Base-by-base conservation (phyloP, 2,113 vertebrate genomes). In the Scytalopus superciliaris region DNA sequence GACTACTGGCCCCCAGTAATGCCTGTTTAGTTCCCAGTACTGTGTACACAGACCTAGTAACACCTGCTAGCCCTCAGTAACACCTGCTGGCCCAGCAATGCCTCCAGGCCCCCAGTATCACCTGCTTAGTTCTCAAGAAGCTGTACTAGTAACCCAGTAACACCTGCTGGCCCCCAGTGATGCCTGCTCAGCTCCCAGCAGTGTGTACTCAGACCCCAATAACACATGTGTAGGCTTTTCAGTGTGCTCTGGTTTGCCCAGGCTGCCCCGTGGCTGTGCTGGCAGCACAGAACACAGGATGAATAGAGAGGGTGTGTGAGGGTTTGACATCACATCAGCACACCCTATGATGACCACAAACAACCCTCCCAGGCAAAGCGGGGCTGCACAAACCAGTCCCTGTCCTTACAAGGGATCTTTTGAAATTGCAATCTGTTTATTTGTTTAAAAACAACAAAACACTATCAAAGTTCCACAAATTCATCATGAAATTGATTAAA, bases 401-500 rank as follows among this genome's bases (percentile, higher is more conserved):
- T 9, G 30, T 10, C 7, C 9, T 10, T 9, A 4, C 35, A 7
- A 7, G 16, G 1, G 6, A 21, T 0, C 69, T 12, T 37, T 1
- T 17, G 70, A 30, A 76, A 40, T 12, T 68, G 40, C 21, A 74
- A 52, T 19, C 64, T 12, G 1, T 49, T 53, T 25, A 5, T 81
- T 92, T 59, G 66, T 64, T 39, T 73, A 45, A 8, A 81, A 83
- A 39, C 49, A 80, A 31, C 87, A 90, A 42, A 19, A 45, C 8
- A 1, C 49, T 31, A 19, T 6, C 80, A 52, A 23, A 42, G 6
- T 37, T 89, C 42, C 44, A 30, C 35, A 84, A 80, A 91, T 94
- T 56, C 82, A 10, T 84, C 86, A 47, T 80, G 73, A 91, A 97
- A 96, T 94, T 23, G 90, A 93, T 96, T 97, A 66, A 79, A 40